Conservation (phyloP, 64 coral and sea anemone species). For the Montipora foliosa region DNA sequence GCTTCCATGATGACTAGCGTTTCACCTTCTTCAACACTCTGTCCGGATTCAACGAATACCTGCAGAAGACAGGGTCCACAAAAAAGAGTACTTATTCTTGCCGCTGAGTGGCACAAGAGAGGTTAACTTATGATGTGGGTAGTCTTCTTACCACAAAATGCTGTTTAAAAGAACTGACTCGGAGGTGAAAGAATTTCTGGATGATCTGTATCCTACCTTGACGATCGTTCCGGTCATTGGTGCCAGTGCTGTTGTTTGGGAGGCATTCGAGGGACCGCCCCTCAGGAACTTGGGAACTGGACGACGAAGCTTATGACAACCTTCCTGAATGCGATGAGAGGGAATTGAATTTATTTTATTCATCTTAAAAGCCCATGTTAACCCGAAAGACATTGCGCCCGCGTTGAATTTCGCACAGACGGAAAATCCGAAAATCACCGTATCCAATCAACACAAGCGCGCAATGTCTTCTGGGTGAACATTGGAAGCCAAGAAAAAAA, state of each 20-base stretch:
- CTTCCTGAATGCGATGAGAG: slow-evolving; percentile 48
- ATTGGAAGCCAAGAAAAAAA: background rate
- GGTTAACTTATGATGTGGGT: no score
- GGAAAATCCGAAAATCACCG: no score
- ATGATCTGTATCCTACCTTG: slow-evolving; percentile 37
- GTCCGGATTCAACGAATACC: slow-evolving; percentile 90
- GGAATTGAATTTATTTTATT: no score
- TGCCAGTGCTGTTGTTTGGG: slow-evolving; percentile 45
- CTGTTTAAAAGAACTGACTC: no score
- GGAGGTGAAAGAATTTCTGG: background rate
- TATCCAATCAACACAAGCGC: no score
- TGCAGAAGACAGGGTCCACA: background rate
- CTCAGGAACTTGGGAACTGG: slow-evolving; percentile 75
- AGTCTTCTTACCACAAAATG: no score
- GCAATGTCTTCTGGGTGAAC: no score
- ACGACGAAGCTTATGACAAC: slow-evolving; percentile 54
- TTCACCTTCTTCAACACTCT: slow-evolving; percentile 86
- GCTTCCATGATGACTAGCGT: slow-evolving; percentile 96
- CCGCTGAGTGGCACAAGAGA: no score
- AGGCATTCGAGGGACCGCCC: slow-evolving; percentile 9
- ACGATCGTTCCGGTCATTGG: slow-evolving; percentile 85
- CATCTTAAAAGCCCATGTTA: no score
- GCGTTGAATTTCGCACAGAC: no score
- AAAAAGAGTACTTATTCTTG: no score
- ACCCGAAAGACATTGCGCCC: no score